A percentile compares a stretch with the other conserved stretches of the same genome.
phyloP scores from a whole-genome alignment of 1,140 invertebrate species.

The Asbolus verrucosus region DNA sequence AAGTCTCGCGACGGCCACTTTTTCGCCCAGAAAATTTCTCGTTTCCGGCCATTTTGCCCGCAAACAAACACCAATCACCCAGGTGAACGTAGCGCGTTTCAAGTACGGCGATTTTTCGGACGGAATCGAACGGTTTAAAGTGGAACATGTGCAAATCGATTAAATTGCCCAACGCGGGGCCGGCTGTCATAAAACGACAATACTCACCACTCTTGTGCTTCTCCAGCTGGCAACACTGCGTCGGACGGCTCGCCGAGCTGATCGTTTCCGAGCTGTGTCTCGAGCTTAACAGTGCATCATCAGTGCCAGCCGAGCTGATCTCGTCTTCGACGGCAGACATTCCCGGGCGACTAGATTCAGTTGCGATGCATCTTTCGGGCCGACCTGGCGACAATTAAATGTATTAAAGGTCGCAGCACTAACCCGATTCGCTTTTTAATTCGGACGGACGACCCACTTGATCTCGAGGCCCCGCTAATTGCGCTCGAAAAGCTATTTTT shows the following conservation, averaged over 20 bases:
- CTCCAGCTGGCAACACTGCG: background rate
- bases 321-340: constrained; percentile 27
- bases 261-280: constrained; percentile 18
- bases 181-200: background rate
- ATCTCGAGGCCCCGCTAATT: too few relatives aligned
- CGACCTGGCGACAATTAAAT: constrained; percentile 11
- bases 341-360: constrained; percentile 19
- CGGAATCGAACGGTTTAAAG: constrained; percentile 22
- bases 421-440: constrained; percentile 19
- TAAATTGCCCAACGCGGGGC: background rate
- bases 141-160: constrained; percentile 25
- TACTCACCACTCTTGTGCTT: constrained; percentile 4
- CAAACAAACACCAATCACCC: constrained; percentile 2
- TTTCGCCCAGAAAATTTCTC: too few relatives aligned
- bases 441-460: constrained; percentile 19
- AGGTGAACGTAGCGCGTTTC: constrained; percentile 15
- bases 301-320: constrained; percentile 19
- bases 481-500: background rate
- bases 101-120: constrained; percentile 21
- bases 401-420: constrained; percentile 1
- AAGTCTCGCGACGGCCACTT: too few relatives aligned
- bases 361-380: constrained; percentile 10
- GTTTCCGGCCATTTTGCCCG: constrained; percentile 3
- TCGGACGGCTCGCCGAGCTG: background rate
- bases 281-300: constrained; percentile 12